Percentiles rank a stretch among this genome's conserved stretches.
These are phyloP conservation scores for Napeogenes sylphis DNA, from an alignment of 2,888 invertebrate species.

Conservation along the genomic window DNA sequence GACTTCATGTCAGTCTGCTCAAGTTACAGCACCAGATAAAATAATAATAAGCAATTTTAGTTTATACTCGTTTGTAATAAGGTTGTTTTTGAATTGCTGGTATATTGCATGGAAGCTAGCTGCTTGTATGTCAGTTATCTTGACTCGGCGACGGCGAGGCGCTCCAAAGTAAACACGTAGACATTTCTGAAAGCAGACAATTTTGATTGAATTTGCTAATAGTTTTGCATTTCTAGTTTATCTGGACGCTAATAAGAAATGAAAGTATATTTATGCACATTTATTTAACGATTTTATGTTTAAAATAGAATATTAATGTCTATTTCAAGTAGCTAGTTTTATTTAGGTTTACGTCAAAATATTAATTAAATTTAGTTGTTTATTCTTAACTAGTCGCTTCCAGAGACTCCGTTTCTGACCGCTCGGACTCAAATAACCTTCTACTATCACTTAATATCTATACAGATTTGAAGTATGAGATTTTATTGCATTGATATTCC, in stretches of 20 bases:
- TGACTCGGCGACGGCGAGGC: constrained; percentile 38
- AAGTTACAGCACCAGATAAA: constrained; percentile 13
- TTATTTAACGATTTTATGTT: not conserved
- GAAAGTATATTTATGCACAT: not conserved
- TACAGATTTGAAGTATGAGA: no score
- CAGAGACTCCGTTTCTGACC: no score
- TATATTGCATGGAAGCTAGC: constrained; percentile 1
- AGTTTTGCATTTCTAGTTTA: constrained; percentile 16
- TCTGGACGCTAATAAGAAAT: not conserved
- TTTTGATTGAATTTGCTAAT: constrained; percentile 17
- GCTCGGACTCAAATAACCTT: no score
- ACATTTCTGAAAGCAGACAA: constrained; percentile 22
- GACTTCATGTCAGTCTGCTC: constrained; percentile 39
- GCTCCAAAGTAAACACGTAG: constrained; percentile 42
- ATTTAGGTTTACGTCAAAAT: no score
- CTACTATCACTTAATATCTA: no score
- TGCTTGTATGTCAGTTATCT: constrained; percentile 33
- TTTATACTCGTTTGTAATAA: not conserved
- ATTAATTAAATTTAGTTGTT: no score
- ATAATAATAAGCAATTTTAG: constrained; percentile 4
- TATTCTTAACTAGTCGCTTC: no score
- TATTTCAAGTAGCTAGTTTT: no score
- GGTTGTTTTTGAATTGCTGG: constrained; percentile 9
- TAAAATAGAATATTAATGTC: not conserved
- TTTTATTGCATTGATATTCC: no score